Percentiles rank a stretch among this genome's conserved stretches.
phyloP scores from a whole-genome alignment of 1,140 invertebrate genomes.

The Penaeus chinensis region DNA sequence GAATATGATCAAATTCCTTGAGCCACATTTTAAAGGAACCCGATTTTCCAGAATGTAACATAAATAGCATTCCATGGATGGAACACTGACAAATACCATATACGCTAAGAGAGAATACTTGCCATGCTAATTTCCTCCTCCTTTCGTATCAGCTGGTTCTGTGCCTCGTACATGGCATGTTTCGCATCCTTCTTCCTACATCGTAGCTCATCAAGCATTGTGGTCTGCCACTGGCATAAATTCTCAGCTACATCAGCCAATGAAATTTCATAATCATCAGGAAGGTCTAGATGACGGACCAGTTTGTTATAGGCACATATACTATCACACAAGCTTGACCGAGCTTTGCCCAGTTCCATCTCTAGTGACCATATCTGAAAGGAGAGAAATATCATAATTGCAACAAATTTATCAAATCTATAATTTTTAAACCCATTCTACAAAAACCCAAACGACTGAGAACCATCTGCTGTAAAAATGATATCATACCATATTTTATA shows the following conservation, averaged over 20 bases:
- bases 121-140: not conserved
- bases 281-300: not conserved
- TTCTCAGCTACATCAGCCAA: not conserved
- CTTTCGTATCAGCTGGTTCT: not conserved
- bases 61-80: not conserved
- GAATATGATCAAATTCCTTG: not conserved
- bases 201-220: not conserved
- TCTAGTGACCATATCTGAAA: not conserved
- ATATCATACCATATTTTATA: no score
- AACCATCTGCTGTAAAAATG: no score
- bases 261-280: not conserved
- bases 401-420: no score
- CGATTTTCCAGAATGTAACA: not conserved
- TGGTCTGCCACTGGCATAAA: not conserved
- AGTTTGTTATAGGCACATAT: not conserved
- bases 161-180: not conserved
- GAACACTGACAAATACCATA: not conserved
- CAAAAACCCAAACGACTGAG: no score
- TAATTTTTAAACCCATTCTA: no score
- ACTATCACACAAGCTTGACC: not conserved
- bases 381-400: not conserved
- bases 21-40: not conserved
- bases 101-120: not conserved
- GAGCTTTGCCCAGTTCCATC: not conserved
- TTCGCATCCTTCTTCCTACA: not conserved